These are phyloP conservation scores for Cryptotermes secundus DNA, from an alignment of 1,140 invertebrate genomes.

Conservation along the genomic window DNA sequence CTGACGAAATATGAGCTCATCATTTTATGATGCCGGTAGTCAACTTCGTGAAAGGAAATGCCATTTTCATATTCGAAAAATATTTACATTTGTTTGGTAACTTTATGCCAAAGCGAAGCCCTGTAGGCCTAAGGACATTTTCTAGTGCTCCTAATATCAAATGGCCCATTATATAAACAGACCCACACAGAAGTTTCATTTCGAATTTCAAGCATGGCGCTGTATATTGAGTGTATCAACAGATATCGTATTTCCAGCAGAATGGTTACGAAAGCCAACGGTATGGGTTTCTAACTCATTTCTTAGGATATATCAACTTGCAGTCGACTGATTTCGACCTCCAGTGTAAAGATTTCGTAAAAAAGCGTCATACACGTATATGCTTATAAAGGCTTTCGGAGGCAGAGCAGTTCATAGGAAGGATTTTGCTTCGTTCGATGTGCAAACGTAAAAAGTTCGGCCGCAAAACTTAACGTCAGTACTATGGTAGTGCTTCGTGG, in stretches of 20 bases:
- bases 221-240: neutral
- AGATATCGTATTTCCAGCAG: constrained; percentile 5
- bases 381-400: neutral
- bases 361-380: neutral
- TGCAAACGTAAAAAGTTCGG: neutral
- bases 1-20: too few relatives aligned
- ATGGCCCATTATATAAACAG: neutral
- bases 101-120: neutral
- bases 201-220: too few relatives aligned
- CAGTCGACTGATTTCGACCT: neutral
- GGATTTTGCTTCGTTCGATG: neutral
- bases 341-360: neutral
- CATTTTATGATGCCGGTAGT: too few relatives aligned
- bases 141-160: neutral
- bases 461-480: neutral
- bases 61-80: too few relatives aligned
- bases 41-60: too few relatives aligned
- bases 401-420: neutral
- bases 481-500: neutral
- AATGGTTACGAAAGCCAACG: neutral
- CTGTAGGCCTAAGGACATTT: neutral
- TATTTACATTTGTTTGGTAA: too few relatives aligned
- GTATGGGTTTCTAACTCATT: neutral
- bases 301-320: neutral
- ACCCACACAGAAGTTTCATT: neutral